A percentile compares a stretch with the other conserved stretches of the same genome.
phyloP scores from a whole-genome alignment of 2,797 vertebrate genomes.

The Ataeniobius toweri region DNA sequence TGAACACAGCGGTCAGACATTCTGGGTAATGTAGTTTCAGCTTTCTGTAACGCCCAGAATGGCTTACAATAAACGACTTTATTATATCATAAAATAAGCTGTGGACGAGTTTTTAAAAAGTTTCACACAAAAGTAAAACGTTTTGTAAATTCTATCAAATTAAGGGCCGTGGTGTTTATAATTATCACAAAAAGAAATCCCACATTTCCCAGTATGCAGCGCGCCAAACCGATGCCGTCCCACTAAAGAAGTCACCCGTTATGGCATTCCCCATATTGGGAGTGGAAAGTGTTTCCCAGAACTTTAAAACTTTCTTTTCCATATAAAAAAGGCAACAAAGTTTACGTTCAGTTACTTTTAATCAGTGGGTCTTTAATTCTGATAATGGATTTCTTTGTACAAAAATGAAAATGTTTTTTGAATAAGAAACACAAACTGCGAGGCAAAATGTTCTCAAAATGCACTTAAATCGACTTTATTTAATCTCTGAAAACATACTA shows the following conservation, averaged over 20 bases:
- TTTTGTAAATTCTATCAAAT: fast-evolving
- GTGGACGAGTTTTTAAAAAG: fast-evolving
- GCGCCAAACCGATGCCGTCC: not conserved
- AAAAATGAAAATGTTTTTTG: not conserved
- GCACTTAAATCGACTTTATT: too few species aligned
- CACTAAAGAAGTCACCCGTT: not conserved
- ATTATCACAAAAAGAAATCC: not conserved
- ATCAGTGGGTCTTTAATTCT: too few species aligned
- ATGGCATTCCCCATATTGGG: not conserved
- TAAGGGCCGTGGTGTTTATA: fast-evolving
- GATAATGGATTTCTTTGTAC: too few species aligned
- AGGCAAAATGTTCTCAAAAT: not conserved
- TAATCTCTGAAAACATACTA: too few species aligned
- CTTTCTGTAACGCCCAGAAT: fast-evolving
- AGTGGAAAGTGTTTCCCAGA: not conserved
- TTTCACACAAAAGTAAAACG: fast-evolving
- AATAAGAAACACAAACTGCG: not conserved
- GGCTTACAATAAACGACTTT: not conserved
- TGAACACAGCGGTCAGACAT: constrained; percentile 31
- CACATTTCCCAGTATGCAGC: constrained; percentile 62
- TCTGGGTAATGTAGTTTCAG: constrained; percentile 76
- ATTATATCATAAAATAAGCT: fast-evolving
- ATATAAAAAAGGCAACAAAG: not conserved
- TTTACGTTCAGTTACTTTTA: not conserved
- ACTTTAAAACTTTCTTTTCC: not conserved